phyloP scores from a whole-genome alignment of 1,140 invertebrate genomes.

The Zaprionus capensis region DNA sequence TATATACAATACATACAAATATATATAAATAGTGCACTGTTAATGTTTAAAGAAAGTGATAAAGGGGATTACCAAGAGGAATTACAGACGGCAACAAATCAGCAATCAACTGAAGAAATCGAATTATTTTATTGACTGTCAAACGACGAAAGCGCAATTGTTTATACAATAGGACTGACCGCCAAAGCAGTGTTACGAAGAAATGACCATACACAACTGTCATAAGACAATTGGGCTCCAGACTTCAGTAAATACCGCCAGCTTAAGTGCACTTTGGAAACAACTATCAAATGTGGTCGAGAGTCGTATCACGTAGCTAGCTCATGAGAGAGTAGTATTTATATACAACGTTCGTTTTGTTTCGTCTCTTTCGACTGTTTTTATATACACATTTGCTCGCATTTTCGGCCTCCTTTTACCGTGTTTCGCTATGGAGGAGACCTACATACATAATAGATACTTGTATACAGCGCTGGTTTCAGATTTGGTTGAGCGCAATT shows the following conservation, averaged over 20 bases:
- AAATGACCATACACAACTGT: background rate
- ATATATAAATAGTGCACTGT: too few species aligned
- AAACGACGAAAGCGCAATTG: background rate
- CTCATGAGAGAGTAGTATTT: background rate
- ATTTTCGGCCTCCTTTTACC: conserved; percentile 1
- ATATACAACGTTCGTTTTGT: background rate
- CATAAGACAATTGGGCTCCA: background rate
- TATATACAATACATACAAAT: too few species aligned
- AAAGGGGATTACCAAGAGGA: too few species aligned
- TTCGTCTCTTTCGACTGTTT: background rate
- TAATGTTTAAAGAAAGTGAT: too few species aligned
- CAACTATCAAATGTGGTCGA: conserved; percentile 1
- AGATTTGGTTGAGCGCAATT: conserved; percentile 17
- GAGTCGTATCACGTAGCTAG: conserved; percentile 1
- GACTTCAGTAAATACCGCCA: background rate
- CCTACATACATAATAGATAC: conserved; percentile 7
- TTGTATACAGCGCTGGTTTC: conserved; percentile 18
- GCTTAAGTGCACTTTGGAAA: conserved; percentile 2
- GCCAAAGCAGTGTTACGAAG: background rate
- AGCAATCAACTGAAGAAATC: background rate
- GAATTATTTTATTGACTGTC: background rate
- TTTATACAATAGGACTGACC: background rate
- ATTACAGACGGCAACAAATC: too few species aligned
- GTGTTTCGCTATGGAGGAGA: background rate
- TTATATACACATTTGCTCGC: background rate